Evolutionary conservation across 2,113 vertebrate genomes (phyloP), one percentile per base, ranked within the genome.

Genomic region (Camarhynchus parvulus): DNA sequence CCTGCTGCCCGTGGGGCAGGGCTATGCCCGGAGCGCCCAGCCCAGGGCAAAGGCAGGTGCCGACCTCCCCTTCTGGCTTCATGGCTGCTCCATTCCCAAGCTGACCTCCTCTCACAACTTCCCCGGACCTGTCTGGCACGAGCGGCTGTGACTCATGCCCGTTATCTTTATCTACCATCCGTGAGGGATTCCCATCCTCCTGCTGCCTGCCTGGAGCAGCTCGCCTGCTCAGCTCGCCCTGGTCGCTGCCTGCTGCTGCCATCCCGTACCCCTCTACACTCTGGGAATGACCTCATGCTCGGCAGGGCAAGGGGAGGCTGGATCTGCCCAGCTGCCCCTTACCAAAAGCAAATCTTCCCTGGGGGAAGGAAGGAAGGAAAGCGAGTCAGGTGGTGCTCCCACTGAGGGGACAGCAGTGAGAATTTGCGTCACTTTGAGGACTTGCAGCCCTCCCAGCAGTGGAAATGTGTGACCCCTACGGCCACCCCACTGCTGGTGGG

Each of bases 21-120:
- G 30, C 47, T 1, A 1, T 55, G 47, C 20, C 27, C 2, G 2
- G 49, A 92, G 33, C 11, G 33, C 42, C 63, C 6, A 1, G 15
- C 47, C n/a, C 1, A 6, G 31, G 47, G 28, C 0, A 0, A 31
- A 50, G 27, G 44, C 2, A 7, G 58, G 10, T 68, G 17, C 28
- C 0, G 0, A 14, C 5, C 4, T 79, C 42, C 44, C 5, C 25
- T 73, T 27, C 49, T 46, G 75, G 17, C 55, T 49, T 21, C 1
- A 0, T 1, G 6, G 80, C 63, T 11, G 3, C 50, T 81, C 42
- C 0, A 2, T 61, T 7, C 41, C 58, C 28, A 10, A 63, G 35
- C 63, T 6, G 4, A 80, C 9, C 50, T 89, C 25, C 15, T 67
- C 44, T 49, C 3, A 2, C 35, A 9, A 42, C 23, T 87, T 55